A percentile compares a stretch with the other conserved stretches of the same genome.
phyloP scores from a whole-genome alignment of 2,888 invertebrate species.

The Nudaria mundana region DNA sequence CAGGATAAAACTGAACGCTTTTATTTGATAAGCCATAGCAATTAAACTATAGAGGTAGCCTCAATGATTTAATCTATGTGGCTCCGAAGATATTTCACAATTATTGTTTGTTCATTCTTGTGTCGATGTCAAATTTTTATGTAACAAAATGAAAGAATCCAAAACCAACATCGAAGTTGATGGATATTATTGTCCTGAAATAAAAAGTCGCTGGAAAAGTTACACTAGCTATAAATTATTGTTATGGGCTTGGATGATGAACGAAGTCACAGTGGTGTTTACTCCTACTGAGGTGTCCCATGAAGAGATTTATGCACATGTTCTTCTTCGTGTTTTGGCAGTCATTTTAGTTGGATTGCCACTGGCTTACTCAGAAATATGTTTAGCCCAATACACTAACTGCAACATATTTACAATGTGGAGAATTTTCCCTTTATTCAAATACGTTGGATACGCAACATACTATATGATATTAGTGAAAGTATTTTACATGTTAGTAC shows the following conservation, averaged over 20 bases:
- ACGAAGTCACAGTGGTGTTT: conserved; percentile 51
- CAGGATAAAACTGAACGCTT: conserved; percentile 2
- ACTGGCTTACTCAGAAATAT: conserved; percentile 66
- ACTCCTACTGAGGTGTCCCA: conserved; percentile 53
- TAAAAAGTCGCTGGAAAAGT: conserved; percentile 50
- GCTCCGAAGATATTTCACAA: conserved; percentile 5
- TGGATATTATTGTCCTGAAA: conserved; percentile 35
- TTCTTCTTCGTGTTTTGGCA: conserved; percentile 39
- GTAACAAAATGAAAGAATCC: conserved; percentile 18
- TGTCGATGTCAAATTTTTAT: conserved; percentile 1
- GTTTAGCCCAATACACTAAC: conserved; percentile 66
- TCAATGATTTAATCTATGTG: conserved; percentile 26
- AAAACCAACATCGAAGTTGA: conserved; percentile 26
- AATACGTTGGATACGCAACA: conserved; percentile 54
- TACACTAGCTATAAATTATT: conserved; percentile 56
- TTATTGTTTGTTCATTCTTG: background rate
- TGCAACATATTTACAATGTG: conserved; percentile 56
- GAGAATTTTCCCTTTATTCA: conserved; percentile 65
- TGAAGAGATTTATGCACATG: conserved; percentile 52
- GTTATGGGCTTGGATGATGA: conserved; percentile 65
- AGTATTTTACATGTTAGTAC: conserved; percentile 47
- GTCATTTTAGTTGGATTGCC: conserved; percentile 64
- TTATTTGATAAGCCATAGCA: conserved; percentile 9
- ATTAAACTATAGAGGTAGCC: background rate
- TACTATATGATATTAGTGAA: conserved; percentile 54